Conservation (phyloP, 2,113 vertebrate species). For the Lasiurus borealis region DNA sequence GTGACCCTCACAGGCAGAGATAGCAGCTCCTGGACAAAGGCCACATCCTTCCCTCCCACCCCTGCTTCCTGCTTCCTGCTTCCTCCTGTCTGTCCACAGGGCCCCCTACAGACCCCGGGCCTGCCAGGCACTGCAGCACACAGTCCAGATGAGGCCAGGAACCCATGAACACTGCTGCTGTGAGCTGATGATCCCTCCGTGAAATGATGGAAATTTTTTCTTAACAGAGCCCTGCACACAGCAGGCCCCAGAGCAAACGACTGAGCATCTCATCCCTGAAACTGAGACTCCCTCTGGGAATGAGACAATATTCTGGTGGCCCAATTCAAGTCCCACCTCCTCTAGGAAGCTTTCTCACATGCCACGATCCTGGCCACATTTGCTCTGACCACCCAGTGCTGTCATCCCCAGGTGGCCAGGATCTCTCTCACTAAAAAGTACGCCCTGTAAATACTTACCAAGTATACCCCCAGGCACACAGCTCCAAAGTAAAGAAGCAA, state of each 20-base stretch:
- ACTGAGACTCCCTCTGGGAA: background rate
- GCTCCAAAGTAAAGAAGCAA: background rate
- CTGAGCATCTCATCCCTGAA: background rate
- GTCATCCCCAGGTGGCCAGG: background rate
- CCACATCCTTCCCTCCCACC: background rate
- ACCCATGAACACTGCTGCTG: rapidly evolving
- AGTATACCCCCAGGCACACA: background rate
- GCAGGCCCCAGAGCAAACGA: background rate
- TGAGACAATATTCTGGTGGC: background rate
- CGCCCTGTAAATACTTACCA: background rate
- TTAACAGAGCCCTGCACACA: background rate
- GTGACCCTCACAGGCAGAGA: background rate
- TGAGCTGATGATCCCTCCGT: background rate
- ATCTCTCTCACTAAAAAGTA: background rate
- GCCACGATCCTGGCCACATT: background rate
- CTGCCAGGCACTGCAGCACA: background rate
- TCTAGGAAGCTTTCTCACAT: background rate
- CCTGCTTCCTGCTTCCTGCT: background rate
- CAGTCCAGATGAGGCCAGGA: background rate
- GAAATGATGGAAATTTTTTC: background rate
- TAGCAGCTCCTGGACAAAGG: background rate
- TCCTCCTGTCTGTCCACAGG: background rate
- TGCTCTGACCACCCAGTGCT: background rate
- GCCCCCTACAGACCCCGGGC: background rate
- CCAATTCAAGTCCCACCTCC: background rate